Evolutionary conservation across 2,113 vertebrate species (phyloP).

Genomic region (Epinephelus fuscoguttatus): DNA sequence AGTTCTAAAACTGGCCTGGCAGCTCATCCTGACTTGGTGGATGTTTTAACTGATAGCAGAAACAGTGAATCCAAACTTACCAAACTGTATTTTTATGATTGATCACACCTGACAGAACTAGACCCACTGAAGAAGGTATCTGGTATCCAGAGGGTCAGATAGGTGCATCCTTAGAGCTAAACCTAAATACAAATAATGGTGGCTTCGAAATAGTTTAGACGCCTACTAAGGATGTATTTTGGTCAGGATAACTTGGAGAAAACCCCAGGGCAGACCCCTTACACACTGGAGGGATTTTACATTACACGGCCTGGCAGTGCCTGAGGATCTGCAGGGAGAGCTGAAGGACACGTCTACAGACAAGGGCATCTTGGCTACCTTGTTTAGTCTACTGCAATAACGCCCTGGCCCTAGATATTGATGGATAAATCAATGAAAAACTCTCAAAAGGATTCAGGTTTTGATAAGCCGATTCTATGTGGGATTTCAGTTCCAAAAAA

Average conservation of each 20-base stretch:
- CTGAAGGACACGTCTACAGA: not conserved
- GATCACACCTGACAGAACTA: not conserved
- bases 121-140: too few relatives aligned
- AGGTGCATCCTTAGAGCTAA: not conserved
- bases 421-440: not conserved
- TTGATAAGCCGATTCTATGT: not conserved
- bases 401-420: not conserved
- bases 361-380: not conserved
- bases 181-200: not conserved
- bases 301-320: slow-evolving; percentile 1
- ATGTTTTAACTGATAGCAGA: not conserved
- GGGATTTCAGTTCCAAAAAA: slow-evolving; percentile 8
- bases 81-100: not conserved
- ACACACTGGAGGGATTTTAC: not conserved
- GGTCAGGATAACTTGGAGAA: not conserved
- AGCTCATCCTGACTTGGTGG: not conserved
- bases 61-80: not conserved
- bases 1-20: not conserved
- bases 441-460: not conserved
- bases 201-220: too few relatives aligned
- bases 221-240: not conserved
- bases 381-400: not conserved
- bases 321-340: not conserved
- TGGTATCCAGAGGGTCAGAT: accelerated
- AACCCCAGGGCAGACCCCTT: not conserved